phyloP scores from a whole-genome alignment of 2,113 vertebrate genomes.

The sheep (Ovis aries) region ARS-UI_Ramb_v3.0 NC_056058.1:94371501-94372000 shows the following conservation, averaged over 20 bases:
- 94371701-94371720: not conserved
- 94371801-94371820: not conserved
- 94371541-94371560: not conserved
- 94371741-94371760: not conserved
- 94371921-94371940: not conserved
- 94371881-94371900: not conserved
- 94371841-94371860: not conserved
- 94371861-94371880: not conserved
- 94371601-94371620: not conserved
- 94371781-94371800: not conserved
- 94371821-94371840: not conserved
- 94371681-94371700: not conserved
- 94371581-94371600: not conserved
- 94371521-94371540: not conserved
- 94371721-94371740: not conserved
- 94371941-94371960: not conserved
- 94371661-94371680: not conserved
- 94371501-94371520: not conserved
- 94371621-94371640: not conserved
- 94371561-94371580: not conserved
- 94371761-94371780: not conserved
- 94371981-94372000: not conserved
- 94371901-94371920: not conserved
- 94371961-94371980: not conserved
- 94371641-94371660: not conserved